Evolutionary conservation across 2,888 invertebrate species (phyloP).

Genomic region (Criorhina ranunculi): DNA sequence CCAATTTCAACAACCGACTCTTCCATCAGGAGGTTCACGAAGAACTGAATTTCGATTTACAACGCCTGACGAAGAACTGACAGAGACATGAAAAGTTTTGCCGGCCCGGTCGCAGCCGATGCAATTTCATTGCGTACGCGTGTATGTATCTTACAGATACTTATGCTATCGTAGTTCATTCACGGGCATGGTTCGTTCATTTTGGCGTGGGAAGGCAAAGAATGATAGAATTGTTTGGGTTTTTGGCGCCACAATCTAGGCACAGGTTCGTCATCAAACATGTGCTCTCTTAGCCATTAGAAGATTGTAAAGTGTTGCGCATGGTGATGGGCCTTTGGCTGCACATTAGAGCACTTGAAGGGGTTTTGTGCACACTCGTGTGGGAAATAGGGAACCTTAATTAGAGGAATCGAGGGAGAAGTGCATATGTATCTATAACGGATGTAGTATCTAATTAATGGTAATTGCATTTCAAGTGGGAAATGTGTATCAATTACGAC

Average conservation of each 20-base stretch:
- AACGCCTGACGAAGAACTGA: constrained; percentile 68
- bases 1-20: constrained; percentile 63
- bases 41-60: constrained; percentile 72
- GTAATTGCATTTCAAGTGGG: constrained; percentile 59
- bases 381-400: constrained; percentile 9
- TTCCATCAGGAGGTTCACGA: constrained; percentile 69
- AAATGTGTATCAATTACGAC: constrained; percentile 49
- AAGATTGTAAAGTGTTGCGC: constrained; percentile 33
- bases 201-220: constrained; percentile 62
- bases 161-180: constrained; percentile 63
- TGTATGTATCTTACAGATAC: constrained; percentile 48
- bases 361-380: constrained; percentile 21
- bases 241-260: constrained; percentile 63
- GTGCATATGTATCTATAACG: constrained; percentile 9
- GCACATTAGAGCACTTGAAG: constrained; percentile 24
- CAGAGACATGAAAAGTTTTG: constrained; percentile 58
- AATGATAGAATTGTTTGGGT: constrained; percentile 15
- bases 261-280: constrained; percentile 49
- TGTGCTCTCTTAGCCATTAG: constrained; percentile 43
- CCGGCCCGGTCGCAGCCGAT: constrained; percentile 38
- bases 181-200: constrained; percentile 59
- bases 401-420: constrained; percentile 11
- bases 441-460: constrained; percentile 64
- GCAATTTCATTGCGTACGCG: constrained; percentile 61
- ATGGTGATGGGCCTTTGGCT: constrained; percentile 31